phyloP scores from a whole-genome alignment of 2,888 invertebrate genomes.

The Callyntrura sp. region DNA sequence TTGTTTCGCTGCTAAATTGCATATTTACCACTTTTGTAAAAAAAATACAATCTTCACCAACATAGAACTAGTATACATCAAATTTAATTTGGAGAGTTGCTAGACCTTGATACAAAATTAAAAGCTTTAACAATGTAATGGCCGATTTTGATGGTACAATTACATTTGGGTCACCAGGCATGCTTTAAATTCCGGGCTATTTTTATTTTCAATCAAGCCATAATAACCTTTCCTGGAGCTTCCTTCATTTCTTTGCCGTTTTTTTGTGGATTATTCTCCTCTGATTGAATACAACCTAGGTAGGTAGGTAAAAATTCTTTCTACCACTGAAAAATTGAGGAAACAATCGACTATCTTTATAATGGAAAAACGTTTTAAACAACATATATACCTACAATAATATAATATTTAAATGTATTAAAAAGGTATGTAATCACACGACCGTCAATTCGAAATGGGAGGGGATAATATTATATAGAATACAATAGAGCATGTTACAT shows the following conservation, averaged over 20 bases:
- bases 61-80: too few species aligned
- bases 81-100: too few species aligned
- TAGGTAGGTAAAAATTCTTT: neutral
- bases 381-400: neutral
- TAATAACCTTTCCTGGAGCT: neutral
- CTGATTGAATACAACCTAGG: neutral
- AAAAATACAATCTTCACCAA: too few species aligned
- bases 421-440: neutral
- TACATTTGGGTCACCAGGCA: too few species aligned
- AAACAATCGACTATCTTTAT: conserved; percentile 43
- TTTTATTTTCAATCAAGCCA: neutral
- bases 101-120: too few species aligned
- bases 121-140: too few species aligned
- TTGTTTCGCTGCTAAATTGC: too few species aligned
- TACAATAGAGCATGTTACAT: neutral
- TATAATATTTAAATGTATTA: neutral
- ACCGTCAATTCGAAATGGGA: neutral
- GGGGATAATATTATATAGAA: neutral
- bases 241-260: neutral
- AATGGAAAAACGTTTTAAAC: neutral
- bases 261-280: neutral
- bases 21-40: too few species aligned
- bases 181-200: too few species aligned
- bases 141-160: too few species aligned
- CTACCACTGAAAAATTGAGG: conserved; percentile 20